These are phyloP conservation scores for Sciurus vulgaris DNA, from an alignment of 2,797 vertebrate species.

Conservation along the genomic window DNA sequence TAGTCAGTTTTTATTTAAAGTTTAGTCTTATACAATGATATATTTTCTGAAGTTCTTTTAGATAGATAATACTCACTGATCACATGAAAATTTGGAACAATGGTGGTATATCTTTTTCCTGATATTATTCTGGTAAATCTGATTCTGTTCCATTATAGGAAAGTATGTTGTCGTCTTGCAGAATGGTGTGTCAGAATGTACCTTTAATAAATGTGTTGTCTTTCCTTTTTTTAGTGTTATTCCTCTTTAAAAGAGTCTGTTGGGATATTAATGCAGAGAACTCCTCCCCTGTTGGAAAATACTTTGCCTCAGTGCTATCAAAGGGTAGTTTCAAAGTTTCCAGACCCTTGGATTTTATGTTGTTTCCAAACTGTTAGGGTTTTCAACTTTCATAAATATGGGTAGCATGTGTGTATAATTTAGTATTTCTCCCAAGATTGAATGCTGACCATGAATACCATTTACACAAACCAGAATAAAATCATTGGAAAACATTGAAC, in stretches of 20 bases:
- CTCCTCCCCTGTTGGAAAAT: constrained; percentile 94
- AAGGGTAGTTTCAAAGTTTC: constrained; percentile 90
- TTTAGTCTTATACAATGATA: background rate
- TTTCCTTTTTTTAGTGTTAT: constrained; percentile 92
- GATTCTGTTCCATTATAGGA: background rate
- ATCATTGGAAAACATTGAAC: constrained; percentile 38
- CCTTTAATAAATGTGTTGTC: constrained; percentile 47
- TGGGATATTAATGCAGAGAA: constrained; percentile 98
- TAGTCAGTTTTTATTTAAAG: background rate
- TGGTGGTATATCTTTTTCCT: background rate
- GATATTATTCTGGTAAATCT: constrained; percentile 15
- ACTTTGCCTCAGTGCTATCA: constrained; percentile 97
- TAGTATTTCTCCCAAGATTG: constrained; percentile 61
- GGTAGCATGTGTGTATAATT: constrained; percentile 50
- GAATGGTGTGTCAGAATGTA: constrained; percentile 16
- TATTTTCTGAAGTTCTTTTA: constrained; percentile 11
- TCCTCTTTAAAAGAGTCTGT: constrained; percentile 96
- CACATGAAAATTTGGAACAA: constrained; percentile 8
- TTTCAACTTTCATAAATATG: constrained; percentile 56
- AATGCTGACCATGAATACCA: constrained; percentile 51
- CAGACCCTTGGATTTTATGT: background rate
- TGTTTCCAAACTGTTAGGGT: constrained; percentile 31
- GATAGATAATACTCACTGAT: background rate
- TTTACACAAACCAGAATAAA: constrained; percentile 54
- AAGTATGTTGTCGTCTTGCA: background rate